phyloP scores from a whole-genome alignment of 2,113 vertebrate genomes.

The Erythrolamprus reginae region DNA sequence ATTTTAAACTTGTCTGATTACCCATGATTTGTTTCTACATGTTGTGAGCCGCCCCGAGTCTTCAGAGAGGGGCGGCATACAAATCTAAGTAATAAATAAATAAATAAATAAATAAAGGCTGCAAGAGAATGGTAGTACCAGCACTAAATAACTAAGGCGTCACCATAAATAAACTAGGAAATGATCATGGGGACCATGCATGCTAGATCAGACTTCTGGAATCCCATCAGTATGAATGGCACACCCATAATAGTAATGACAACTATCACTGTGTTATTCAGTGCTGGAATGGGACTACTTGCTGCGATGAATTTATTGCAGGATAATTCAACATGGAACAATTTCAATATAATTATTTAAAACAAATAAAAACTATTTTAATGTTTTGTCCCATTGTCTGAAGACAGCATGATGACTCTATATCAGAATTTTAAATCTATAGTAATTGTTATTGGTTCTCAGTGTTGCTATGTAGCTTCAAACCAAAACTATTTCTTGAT shows the following conservation, averaged over 20 bases:
- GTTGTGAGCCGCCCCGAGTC: too few relatives aligned
- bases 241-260: not conserved
- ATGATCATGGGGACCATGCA: not conserved
- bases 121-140: not conserved
- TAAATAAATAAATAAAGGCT: too few relatives aligned
- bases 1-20: too few relatives aligned
- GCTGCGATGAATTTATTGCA: too few relatives aligned
- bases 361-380: too few relatives aligned
- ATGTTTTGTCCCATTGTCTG: not conserved
- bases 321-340: too few relatives aligned
- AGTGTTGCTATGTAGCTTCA: not conserved
- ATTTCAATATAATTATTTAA: too few relatives aligned
- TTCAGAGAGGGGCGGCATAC: too few relatives aligned
- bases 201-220: not conserved
- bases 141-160: not conserved
- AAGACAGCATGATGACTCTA: not conserved
- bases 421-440: not conserved
- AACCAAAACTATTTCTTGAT: not conserved
- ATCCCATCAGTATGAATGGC: not conserved
- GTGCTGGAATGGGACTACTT: not conserved
- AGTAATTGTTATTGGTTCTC: not conserved
- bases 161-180: not conserved
- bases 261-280: not conserved
- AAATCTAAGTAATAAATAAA: too few relatives aligned
- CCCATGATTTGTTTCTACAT: too few relatives aligned